Percentiles rank a stretch among this genome's conserved stretches.
Conservation (phyloP, 2,888 invertebrate species). For the Drosophila pseudotakahashii region DNA sequence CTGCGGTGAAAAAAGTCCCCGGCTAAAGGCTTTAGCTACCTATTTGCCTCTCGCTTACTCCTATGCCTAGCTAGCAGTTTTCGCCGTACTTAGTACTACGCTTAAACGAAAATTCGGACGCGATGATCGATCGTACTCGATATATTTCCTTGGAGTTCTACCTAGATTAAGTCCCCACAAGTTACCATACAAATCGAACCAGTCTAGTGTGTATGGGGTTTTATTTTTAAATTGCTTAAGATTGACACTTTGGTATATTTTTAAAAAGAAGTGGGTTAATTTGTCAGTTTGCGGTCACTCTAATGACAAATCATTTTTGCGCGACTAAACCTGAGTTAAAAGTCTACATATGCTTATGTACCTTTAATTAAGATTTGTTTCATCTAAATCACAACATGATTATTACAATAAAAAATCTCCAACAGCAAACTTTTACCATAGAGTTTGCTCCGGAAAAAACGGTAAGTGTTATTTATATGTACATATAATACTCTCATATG, state of each 20-base stretch:
- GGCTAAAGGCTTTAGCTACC: too few species aligned
- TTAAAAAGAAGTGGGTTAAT: neutral
- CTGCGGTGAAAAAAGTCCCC: too few species aligned
- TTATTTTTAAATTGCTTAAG: too few species aligned
- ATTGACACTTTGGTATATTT: neutral
- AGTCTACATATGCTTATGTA: constrained; percentile 21
- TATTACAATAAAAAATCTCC: constrained; percentile 96
- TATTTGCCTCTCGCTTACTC: too few species aligned
- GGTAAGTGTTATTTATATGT: constrained; percentile 84
- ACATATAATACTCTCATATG: neutral
- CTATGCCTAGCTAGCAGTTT: too few species aligned
- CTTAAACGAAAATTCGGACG: too few species aligned
- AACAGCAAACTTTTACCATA: constrained; percentile 96
- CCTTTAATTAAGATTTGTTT: constrained; percentile 1
- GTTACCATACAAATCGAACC: too few species aligned
- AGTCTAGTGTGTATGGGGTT: too few species aligned
- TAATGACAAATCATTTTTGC: constrained; percentile 30
- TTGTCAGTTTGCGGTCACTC: constrained; percentile 1
- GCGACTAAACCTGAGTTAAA: neutral
- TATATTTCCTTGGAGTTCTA: too few species aligned
- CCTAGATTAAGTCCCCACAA: too few species aligned
- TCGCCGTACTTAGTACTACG: too few species aligned
- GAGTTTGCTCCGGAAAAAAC: constrained; percentile 94
- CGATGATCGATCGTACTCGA: too few species aligned
- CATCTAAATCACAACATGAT: constrained; percentile 87